These are phyloP conservation scores for Etia nguti DNA, from an alignment of 2,113 vertebrate species.

Conservation along the genomic window DNA sequence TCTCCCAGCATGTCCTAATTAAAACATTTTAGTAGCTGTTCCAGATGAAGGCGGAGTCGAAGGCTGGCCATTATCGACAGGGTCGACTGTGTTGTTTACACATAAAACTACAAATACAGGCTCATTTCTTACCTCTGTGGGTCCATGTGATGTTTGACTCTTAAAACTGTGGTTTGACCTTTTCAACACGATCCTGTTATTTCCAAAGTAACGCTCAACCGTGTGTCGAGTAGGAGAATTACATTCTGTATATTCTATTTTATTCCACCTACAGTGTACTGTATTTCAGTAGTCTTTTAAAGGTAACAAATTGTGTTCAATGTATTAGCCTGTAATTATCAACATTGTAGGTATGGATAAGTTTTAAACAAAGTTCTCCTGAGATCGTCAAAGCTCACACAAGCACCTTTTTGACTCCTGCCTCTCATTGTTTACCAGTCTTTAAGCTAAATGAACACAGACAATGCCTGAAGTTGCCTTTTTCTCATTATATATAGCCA, in stretches of 20 bases:
- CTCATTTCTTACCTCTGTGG: not conserved
- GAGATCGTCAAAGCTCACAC: not conserved
- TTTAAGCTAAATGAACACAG: not conserved
- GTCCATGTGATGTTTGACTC: not conserved
- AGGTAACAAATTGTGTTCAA: not conserved
- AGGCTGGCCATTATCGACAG: not conserved
- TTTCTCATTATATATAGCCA: not conserved
- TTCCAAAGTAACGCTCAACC: not conserved
- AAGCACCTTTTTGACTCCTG: not conserved
- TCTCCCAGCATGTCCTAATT: not conserved
- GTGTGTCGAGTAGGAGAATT: no score
- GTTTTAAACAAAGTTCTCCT: not conserved
- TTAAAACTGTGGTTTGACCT: not conserved
- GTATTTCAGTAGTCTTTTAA: not conserved
- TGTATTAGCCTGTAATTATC: not conserved
- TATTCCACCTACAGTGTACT: not conserved
- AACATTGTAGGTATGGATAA: not conserved
- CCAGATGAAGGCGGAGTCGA: not conserved
- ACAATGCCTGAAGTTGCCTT: not conserved
- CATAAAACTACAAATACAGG: not conserved
- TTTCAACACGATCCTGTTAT: not conserved
- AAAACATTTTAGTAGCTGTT: not conserved
- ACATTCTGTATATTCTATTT: not conserved
- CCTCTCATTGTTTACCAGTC: not conserved
- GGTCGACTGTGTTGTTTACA: not conserved